phyloP scores from a whole-genome alignment of 2,888 invertebrate species.

The Labia minor region DNA sequence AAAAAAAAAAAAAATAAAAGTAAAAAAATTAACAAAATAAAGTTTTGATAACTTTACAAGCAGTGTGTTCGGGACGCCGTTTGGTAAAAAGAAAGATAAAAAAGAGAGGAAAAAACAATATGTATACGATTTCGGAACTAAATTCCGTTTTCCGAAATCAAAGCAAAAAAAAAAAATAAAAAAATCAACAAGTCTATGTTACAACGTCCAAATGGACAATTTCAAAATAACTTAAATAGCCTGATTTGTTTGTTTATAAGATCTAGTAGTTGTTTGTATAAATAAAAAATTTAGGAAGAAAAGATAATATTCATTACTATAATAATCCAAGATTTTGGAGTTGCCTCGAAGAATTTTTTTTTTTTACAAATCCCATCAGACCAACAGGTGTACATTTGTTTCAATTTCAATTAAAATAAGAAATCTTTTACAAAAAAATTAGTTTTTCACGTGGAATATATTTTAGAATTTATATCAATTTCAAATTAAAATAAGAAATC shows the following conservation, averaged over 20 bases:
- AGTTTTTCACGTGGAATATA: not conserved
- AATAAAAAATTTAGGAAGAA: not conserved
- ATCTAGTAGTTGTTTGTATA: not conserved
- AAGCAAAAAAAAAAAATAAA: too few relatives aligned
- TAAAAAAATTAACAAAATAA: not conserved
- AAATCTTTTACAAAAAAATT: not conserved
- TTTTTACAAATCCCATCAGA: slow-evolving; percentile 5
- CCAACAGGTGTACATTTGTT: slow-evolving; percentile 4
- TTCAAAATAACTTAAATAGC: slow-evolving; percentile 45
- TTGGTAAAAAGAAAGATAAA: not conserved
- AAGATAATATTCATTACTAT: not conserved
- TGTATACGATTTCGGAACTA: not conserved
- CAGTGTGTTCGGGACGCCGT: not conserved
- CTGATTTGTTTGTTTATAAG: slow-evolving; percentile 13
- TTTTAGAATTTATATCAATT: not conserved
- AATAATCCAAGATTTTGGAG: not conserved
- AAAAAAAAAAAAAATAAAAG: not conserved
- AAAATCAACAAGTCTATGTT: slow-evolving; percentile 22
- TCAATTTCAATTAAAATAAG: not conserved
- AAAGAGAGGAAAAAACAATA: not conserved
- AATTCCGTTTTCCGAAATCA: slow-evolving; percentile 13
- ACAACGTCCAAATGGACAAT: slow-evolving; percentile 40
- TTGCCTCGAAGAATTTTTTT: not conserved
- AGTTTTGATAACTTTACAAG: not conserved
- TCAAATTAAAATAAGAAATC: not conserved